phyloP scores from a whole-genome alignment of 2,888 invertebrate species.

The Brachyopa scutellaris region DNA sequence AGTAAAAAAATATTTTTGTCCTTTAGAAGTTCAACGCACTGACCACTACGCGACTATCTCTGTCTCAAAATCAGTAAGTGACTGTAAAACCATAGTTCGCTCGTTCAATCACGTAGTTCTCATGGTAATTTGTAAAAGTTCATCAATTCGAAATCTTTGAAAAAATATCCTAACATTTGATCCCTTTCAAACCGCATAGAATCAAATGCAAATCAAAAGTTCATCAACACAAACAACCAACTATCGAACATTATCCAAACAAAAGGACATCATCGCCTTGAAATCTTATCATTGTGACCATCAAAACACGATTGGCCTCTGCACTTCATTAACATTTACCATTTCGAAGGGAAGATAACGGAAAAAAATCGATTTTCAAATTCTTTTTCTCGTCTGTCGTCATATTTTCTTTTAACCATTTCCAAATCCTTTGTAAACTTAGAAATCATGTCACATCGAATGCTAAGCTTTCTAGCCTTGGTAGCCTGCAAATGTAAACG shows the following conservation, averaged over 20 bases:
- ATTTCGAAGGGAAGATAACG: no score
- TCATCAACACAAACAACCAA: constrained; percentile 2
- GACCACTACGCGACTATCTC: no score
- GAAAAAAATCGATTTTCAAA: constrained; percentile 3
- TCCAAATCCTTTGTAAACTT: constrained; percentile 40
- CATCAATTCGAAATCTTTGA: background rate
- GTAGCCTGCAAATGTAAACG: constrained; percentile 26
- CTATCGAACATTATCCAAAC: background rate
- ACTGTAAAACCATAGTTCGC: no score
- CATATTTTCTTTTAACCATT: background rate
- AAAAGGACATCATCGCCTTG: background rate
- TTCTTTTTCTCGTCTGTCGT: background rate
- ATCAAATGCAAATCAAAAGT: no score
- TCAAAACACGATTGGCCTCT: constrained; percentile 11
- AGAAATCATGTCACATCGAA: constrained; percentile 52
- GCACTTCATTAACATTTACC: constrained; percentile 33
- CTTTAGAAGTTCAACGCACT: no score
- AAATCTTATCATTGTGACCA: background rate
- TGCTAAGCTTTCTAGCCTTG: constrained; percentile 51
- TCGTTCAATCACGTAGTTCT: no score
- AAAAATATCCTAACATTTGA: background rate
- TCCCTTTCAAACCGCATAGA: no score
- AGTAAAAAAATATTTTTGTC: no score
- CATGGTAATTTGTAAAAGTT: no score
- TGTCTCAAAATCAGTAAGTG: no score